A percentile compares a stretch with the other conserved stretches of the same genome.
These are phyloP conservation scores for Halyomorpha halys DNA, from an alignment of 1,140 invertebrate genomes.

Conservation along the genomic window DNA sequence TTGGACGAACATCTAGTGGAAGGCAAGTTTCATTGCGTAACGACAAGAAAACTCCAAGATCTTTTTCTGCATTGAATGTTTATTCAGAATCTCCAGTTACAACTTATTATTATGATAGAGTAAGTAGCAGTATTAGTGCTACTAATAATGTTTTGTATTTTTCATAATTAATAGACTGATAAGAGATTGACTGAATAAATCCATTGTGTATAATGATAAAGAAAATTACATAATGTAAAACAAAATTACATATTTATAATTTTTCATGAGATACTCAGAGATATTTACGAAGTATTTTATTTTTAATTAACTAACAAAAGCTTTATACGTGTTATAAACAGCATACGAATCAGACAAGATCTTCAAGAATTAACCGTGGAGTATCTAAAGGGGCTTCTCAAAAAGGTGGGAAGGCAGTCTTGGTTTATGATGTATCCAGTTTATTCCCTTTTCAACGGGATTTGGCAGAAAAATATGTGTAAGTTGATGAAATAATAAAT, in stretches of 20 bases:
- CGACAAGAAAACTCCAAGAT: constrained; percentile 61
- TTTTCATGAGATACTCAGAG: too few relatives aligned
- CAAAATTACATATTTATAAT: too few relatives aligned
- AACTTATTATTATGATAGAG: constrained; percentile 68
- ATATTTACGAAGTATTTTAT: too few relatives aligned
- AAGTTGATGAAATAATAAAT: constrained; percentile 39
- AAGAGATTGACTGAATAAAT: too few relatives aligned
- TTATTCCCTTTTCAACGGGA: constrained; percentile 67
- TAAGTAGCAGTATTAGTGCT: constrained; percentile 36
- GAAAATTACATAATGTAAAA: too few relatives aligned
- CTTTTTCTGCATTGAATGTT: constrained; percentile 58
- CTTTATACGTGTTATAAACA: neutral
- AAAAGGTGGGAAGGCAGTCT: constrained; percentile 46
- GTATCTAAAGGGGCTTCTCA: constrained; percentile 18
- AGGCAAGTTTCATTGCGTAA: constrained; percentile 51
- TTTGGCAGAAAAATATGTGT: constrained; percentile 74
- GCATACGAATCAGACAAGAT: constrained; percentile 2
- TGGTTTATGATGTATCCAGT: constrained; percentile 67
- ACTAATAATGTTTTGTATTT: too few relatives aligned
- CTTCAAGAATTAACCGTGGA: constrained; percentile 14
- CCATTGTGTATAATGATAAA: too few relatives aligned
- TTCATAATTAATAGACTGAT: too few relatives aligned
- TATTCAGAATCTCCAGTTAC: constrained; percentile 40
- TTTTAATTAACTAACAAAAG: too few relatives aligned
- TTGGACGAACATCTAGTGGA: constrained; percentile 66